These are phyloP conservation scores for Thereuonema tuberculata DNA, from an alignment of 1,140 invertebrate genomes.

Conservation along the genomic window DNA sequence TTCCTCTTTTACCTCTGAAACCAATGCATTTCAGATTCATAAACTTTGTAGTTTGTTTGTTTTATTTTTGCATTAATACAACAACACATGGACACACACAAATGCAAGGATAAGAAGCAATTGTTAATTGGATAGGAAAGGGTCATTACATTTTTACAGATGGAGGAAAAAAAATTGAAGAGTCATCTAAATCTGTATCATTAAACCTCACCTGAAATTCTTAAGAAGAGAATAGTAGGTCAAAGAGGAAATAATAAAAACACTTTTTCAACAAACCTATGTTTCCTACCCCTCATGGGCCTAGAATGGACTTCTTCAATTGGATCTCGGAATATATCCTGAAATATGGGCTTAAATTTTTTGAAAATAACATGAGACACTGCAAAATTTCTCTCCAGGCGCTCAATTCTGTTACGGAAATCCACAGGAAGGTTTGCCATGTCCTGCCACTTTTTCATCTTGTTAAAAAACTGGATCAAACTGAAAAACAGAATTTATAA, in stretches of 20 bases:
- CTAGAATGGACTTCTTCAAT: conserved; percentile 41
- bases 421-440: conserved; percentile 78
- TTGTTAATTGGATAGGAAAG: too few relatives aligned
- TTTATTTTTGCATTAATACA: too few relatives aligned
- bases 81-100: too few relatives aligned
- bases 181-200: conserved; percentile 15
- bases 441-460: conserved; percentile 90
- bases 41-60: too few relatives aligned
- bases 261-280: too few relatives aligned
- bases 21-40: too few relatives aligned
- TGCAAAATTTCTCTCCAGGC: conserved; percentile 80
- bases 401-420: conserved; percentile 69
- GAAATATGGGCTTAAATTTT: conserved; percentile 80
- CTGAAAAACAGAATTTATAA: too few relatives aligned
- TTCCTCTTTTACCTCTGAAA: too few relatives aligned
- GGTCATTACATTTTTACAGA: too few relatives aligned
- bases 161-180: too few relatives aligned
- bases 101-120: too few relatives aligned
- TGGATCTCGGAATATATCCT: conserved; percentile 58
- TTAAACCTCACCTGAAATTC: conserved; percentile 7
- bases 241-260: too few relatives aligned
- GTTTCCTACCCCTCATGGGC: conserved; percentile 50
- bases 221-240: conserved; percentile 25
- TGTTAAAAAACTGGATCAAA: conserved; percentile 86
- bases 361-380: conserved; percentile 90